Evolutionary conservation across 2,888 invertebrate genomes (phyloP), one percentile per base, ranked within the genome.

Genomic region (Harpagoxenus sublaevis): DNA sequence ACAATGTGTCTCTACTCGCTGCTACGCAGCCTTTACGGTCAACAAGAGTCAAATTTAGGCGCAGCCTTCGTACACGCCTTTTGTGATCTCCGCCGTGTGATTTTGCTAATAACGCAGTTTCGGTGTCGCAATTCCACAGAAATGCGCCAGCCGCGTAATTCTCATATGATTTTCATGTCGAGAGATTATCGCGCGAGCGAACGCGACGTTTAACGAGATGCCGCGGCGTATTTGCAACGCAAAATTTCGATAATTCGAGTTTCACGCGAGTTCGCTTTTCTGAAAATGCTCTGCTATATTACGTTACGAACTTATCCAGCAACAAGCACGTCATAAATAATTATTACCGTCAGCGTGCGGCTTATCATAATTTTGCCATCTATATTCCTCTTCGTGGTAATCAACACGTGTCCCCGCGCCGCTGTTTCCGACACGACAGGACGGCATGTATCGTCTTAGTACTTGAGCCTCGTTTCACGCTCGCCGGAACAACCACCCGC

Each of bases 401-500:
- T 87, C 82, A 82, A 85, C 62, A 74, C 66, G 60, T 51, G 60
- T 75, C 85, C 57, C 57, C 9, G 63, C 55, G 51, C 65, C 39
- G 66, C 68, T 81, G 78, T 39, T 84, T 82, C 85, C 88, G 60
- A 9, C 71, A 55, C 84, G 65, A 35, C 55, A 74, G 68, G 65
- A 51, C 65, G 65, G 42, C 66, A 71, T 57, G 84, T 83, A 79
- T 77, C 86, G 81, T 88, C 88, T 86, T 89, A 87, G 87, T 88
- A 90, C 90, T 86, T 82, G 77, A 91, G 89, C 89, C 89, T 92
- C 88, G 91, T 92, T 92, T 91, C 91, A 92, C 91, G 92, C 89
- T 89, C 86, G 85, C 86, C 86, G 84, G 82, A 89, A 87, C 90
- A 48, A 88, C 57, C 82, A 71, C 45, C 84, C 81, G 57, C 83